Percentiles rank a stretch among this genome's conserved stretches.
Evolutionary conservation across 2,113 vertebrate genomes (phyloP).

Genomic region (Cinclus mexicanus): DNA sequence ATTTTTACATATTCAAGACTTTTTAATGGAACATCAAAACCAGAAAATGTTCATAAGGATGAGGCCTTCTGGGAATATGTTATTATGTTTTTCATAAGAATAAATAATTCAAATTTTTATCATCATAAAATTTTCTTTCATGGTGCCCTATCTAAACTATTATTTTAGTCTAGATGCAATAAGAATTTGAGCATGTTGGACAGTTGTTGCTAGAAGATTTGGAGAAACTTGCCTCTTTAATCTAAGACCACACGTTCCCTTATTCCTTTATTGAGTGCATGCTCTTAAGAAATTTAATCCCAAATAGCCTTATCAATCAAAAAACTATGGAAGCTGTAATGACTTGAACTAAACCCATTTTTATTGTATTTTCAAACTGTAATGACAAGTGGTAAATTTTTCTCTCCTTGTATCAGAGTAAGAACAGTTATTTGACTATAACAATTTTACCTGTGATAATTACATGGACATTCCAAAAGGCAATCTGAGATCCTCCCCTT

Average conservation of each 20-base stretch:
- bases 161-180: not conserved
- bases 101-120: not conserved
- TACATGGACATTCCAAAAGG: not conserved
- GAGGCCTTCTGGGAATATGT: not conserved
- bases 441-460: not conserved
- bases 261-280: not conserved
- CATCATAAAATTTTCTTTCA: not conserved
- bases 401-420: not conserved
- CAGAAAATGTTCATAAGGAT: not conserved
- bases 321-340: not conserved
- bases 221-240: not conserved
- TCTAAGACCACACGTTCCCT: not conserved
- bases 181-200: not conserved
- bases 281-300: not conserved
- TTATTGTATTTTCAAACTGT: not conserved
- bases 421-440: not conserved
- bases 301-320: not conserved
- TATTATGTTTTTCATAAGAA: not conserved
- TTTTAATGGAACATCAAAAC: not conserved
- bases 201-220: not conserved
- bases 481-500: not conserved
- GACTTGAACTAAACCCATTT: not conserved
- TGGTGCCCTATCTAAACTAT: not conserved
- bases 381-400: not conserved
- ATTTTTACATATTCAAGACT: slow-evolving; percentile 30